These are phyloP conservation scores for Rhinoderma darwinii DNA, from an alignment of 2,113 vertebrate species.

Conservation along the genomic window DNA sequence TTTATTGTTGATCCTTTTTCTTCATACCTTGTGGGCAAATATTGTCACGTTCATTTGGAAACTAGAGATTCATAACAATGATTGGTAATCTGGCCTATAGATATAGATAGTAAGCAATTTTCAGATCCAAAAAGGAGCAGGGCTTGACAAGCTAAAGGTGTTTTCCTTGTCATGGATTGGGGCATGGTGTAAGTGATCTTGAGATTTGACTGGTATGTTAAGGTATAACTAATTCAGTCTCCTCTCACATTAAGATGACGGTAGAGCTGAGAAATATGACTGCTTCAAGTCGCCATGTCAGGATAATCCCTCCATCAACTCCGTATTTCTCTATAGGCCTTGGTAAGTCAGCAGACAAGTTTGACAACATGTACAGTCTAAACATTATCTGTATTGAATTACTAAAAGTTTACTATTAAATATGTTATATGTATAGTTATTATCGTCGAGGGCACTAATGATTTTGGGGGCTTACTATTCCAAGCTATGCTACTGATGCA, in stretches of 20 bases:
- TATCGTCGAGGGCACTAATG: not conserved
- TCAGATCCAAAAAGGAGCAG: too few relatives aligned
- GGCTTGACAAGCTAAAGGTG: too few relatives aligned
- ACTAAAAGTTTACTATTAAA: not conserved
- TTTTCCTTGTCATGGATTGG: too few relatives aligned
- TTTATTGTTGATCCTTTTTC: too few relatives aligned
- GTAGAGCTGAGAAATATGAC: slow-evolving; percentile 87
- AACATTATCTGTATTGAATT: not conserved
- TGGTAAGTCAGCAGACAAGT: slow-evolving; percentile 75
- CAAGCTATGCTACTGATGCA: not conserved
- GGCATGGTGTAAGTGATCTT: too few relatives aligned
- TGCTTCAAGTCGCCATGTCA: slow-evolving; percentile 77
- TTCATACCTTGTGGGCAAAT: too few relatives aligned
- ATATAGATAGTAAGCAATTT: too few relatives aligned
- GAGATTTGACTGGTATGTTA: too few relatives aligned
- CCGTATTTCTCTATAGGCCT: slow-evolving; percentile 83
- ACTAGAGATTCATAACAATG: too few relatives aligned
- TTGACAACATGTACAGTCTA: not conserved
- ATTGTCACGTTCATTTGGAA: too few relatives aligned
- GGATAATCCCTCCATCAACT: slow-evolving; percentile 84
- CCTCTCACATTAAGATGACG: slow-evolving; percentile 72
- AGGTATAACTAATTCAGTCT: not conserved
- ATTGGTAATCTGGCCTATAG: too few relatives aligned
- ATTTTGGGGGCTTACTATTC: not conserved
- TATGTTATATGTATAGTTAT: not conserved